Conservation (phyloP, 2,113 vertebrate species). For the Sphyrna mokarran region DNA sequence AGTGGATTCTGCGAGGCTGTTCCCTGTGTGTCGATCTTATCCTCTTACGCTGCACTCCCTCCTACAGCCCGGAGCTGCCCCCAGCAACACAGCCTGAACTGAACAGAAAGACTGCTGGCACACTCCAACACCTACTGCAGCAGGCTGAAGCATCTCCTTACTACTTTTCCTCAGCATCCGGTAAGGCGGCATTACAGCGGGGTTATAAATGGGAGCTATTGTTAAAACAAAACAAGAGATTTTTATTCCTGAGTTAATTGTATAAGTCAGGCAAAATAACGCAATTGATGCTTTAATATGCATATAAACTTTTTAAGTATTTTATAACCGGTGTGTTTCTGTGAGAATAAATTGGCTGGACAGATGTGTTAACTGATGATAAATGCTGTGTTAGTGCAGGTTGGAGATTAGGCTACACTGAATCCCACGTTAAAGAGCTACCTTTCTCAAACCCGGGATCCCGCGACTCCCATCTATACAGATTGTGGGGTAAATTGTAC, state of each 20-base stretch:
- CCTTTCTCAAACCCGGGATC: neutral
- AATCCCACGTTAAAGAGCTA: neutral
- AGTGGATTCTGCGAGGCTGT: neutral
- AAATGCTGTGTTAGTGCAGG: neutral
- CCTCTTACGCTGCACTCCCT: neutral
- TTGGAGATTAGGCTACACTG: neutral
- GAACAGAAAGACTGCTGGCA: neutral
- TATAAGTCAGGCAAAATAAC: no score
- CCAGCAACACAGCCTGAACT: neutral
- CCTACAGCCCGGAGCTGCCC: neutral
- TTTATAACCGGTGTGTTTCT: neutral
- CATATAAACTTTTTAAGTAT: neutral
- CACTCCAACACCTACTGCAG: neutral
- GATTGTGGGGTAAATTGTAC: neutral
- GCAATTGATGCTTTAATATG: neutral
- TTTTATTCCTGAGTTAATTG: neutral
- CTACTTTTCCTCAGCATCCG: neutral
- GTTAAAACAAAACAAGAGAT: neutral
- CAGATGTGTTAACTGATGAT: neutral
- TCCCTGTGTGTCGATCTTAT: neutral
- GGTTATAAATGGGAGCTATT: neutral
- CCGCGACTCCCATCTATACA: neutral
- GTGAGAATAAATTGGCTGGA: neutral
- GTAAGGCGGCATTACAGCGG: neutral
- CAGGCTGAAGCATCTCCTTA: neutral